Evolutionary conservation across 2,888 invertebrate genomes (phyloP), one percentile per base, ranked within the genome.

Genomic region (Lapara coniferarum): DNA sequence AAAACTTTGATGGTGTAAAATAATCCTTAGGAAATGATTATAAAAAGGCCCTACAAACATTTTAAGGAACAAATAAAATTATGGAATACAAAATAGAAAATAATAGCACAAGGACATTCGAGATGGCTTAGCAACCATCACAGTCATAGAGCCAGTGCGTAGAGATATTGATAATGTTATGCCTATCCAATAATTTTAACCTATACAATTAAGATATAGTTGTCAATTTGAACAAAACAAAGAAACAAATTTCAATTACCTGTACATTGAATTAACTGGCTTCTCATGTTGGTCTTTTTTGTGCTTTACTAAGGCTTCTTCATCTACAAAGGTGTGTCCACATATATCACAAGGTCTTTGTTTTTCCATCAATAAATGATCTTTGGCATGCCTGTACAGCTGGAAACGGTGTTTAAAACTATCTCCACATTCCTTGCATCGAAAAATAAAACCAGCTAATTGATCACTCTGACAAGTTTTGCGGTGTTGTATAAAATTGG

Each of bases 391-490:
- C 55, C 82, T 85, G 70, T 90, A 93, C 1, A 94, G 69, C 16
- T 85, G 83, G 55, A 88, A 86, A 71, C 90, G 78, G 49, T 92
- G 89, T 75, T 83, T 87, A 57, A 91, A 94, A 0, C 82, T 83
- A 8, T 86, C 80, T 0, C 88, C 87, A 71, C 94, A 94, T 74
- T 90, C 87, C 69, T 89, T 92, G 75, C 94, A 94, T 10, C 89
- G 82, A 73, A 90, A 92, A 5, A 83, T 77, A 67, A 84, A 88
- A 0, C 89, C 89, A 0, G 87, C 77, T 66, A 85, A 83, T 58
- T 85, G 87, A 68, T 92, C 90, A 0, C 79, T 78, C 68, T 85
- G 82, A 70, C 91, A 92, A 1, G 77, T 80, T 73, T 85, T 89
- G 25, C 87, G 87, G 75, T 93, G 93, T 51, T 85, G 81, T 7